Evolutionary conservation across 2,797 vertebrate genomes (phyloP).

Genomic region (Sandelia bainsii): DNA sequence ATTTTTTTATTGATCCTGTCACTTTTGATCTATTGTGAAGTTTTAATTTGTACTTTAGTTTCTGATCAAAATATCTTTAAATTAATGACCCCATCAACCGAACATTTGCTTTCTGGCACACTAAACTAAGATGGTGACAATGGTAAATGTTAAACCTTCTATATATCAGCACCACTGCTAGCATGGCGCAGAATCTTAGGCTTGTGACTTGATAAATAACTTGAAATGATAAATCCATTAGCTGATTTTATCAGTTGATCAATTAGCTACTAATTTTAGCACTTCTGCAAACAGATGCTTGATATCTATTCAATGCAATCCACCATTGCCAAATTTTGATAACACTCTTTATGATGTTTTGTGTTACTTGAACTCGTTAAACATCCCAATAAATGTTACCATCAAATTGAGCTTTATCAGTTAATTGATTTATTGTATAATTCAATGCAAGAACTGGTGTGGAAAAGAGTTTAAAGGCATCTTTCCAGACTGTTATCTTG

Average conservation of each 20-base stretch:
- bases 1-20: neutral
- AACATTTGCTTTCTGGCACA: neutral
- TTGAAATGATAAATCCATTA: neutral
- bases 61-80: neutral
- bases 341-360: constrained; percentile 39
- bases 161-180: neutral
- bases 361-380: constrained; percentile 46
- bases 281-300: neutral
- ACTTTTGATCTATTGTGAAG: neutral
- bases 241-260: neutral
- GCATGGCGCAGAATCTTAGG: neutral
- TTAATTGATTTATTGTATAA: constrained; percentile 60
- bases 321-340: constrained; percentile 34
- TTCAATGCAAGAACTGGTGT: constrained; percentile 17
- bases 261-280: neutral
- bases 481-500: constrained; percentile 45
- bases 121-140: neutral
- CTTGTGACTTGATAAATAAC: neutral
- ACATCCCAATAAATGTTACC: constrained; percentile 18
- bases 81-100: neutral
- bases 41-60: too few species aligned
- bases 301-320: constrained; percentile 12
- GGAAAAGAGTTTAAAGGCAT: constrained; percentile 40
- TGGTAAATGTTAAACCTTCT: neutral
- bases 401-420: constrained; percentile 48